Base-by-base conservation (phyloP, 1,140 invertebrate species). In the Homarus americanus region DNA sequence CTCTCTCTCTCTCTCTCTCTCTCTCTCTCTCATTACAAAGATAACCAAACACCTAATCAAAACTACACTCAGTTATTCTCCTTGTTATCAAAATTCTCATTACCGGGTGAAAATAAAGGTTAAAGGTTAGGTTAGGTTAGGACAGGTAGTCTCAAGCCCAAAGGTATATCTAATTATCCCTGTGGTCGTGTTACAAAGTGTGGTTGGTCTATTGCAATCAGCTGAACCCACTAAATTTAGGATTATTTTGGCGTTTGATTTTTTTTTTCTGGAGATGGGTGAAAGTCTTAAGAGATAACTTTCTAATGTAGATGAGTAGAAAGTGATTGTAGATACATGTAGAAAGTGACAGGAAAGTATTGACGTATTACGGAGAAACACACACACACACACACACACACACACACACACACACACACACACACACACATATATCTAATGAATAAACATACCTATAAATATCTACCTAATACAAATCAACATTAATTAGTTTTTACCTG, bases 371-470 rank as follows among this genome's bases (percentile, higher is more conserved):
- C 17, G 44, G 44, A 34, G 24, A 10, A 12, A 49, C 20, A 80
- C 78, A 80, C 40, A 44, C 78, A 80, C 78, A 32, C 78, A 80
- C 40, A 80, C 78, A 49, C 78, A 49, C 78, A 34, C 40, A 10
- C 41, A 49, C 20, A 80, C 78, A 80, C 40, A 44, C 78, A 80
- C 78, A 32, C 78, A 80, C 40, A 80, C 78, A 49, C 78, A 49
- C 78, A 80, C 78, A 49, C 41, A 32, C 38, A 78, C 20, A 75
- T 5, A 0, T 24, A 78, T 15, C 10, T 24, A 36, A 38, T 78
- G 1, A n/a, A 78, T 78, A 24, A 20, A 32, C 36, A 32, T 15
- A 78, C 38, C 12, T 15, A 32, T 78, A 38, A 78, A 32, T 38
- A 78, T 28, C 9, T 49, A 9, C 44, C 44, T 49, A 49, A 49